Conservation (phyloP, 2,888 invertebrate species). For the Phytoseiulus persimilis region DNA sequence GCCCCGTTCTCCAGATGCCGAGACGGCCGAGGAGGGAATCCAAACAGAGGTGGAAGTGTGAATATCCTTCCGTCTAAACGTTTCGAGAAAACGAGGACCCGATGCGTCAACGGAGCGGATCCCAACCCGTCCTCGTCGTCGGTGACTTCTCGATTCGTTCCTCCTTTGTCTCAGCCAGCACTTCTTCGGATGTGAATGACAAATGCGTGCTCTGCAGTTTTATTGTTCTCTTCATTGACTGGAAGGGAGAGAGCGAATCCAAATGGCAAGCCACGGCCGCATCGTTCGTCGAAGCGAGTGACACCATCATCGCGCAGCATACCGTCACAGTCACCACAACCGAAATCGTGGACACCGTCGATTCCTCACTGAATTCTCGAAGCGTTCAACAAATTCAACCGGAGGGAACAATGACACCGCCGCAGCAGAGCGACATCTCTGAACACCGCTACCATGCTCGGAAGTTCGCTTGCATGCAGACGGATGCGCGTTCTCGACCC, state of each 20-base stretch:
- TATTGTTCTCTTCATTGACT: conserved; percentile 5
- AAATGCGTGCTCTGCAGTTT: neutral
- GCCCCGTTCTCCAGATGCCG: too few relatives aligned
- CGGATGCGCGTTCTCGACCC: too few relatives aligned
- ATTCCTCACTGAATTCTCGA: neutral
- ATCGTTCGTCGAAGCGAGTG: neutral
- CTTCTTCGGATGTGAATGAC: neutral
- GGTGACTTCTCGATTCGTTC: neutral
- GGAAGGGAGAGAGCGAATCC: neutral
- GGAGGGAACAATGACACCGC: too few relatives aligned
- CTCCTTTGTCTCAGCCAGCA: neutral
- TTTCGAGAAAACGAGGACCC: too few relatives aligned
- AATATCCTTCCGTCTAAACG: too few relatives aligned
- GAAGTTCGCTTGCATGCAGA: neutral
- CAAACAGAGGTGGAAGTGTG: too few relatives aligned
- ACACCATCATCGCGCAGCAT: neutral
- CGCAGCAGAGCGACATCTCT: neutral
- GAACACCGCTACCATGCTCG: neutral
- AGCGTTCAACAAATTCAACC: neutral
- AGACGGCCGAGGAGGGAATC: too few relatives aligned
- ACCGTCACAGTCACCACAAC: neutral
- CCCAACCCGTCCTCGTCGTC: neutral
- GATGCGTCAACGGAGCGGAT: neutral
- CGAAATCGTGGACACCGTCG: too few relatives aligned
- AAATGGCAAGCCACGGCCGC: neutral